Evolutionary conservation across 1,140 invertebrate species (phyloP).

Genomic region (Grapholita molesta): DNA sequence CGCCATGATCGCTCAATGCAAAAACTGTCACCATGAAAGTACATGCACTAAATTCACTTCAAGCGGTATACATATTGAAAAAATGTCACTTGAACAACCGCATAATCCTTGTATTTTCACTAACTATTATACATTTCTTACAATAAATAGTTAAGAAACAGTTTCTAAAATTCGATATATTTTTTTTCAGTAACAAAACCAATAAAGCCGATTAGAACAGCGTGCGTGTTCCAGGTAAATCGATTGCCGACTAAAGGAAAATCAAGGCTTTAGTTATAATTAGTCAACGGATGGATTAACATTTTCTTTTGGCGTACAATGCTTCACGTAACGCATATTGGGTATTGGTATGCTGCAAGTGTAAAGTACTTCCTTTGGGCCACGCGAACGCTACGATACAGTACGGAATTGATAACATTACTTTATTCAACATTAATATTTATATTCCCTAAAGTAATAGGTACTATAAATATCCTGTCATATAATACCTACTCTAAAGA

Average conservation of each 20-base stretch:
- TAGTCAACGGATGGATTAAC: conserved; percentile 65
- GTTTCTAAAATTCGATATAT: neutral
- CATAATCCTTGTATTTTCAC: neutral
- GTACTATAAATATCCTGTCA: conserved; percentile 26
- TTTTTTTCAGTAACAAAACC: neutral
- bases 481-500: conserved; percentile 17
- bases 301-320: conserved; percentile 68
- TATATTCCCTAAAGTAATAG: no score
- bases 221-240: conserved; percentile 42
- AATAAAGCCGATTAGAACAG: conserved; percentile 22
- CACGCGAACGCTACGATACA: conserved; percentile 32
- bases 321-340: conserved; percentile 39
- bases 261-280: conserved; percentile 62
- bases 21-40: conserved; percentile 74
- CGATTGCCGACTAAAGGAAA: conserved; percentile 65
- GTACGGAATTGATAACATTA: conserved; percentile 15
- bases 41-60: conserved; percentile 52
- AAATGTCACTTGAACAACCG: neutral
- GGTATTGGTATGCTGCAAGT: conserved; percentile 52
- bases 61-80: conserved; percentile 18
- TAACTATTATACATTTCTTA: conserved; percentile 8
- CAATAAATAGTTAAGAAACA: neutral
- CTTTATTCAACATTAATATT: neutral
- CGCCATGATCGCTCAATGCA: conserved; percentile 68
- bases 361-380: conserved; percentile 50